Base-by-base conservation (phyloP, 2,888 invertebrate species). In the Microctonus aethiopoides region DNA sequence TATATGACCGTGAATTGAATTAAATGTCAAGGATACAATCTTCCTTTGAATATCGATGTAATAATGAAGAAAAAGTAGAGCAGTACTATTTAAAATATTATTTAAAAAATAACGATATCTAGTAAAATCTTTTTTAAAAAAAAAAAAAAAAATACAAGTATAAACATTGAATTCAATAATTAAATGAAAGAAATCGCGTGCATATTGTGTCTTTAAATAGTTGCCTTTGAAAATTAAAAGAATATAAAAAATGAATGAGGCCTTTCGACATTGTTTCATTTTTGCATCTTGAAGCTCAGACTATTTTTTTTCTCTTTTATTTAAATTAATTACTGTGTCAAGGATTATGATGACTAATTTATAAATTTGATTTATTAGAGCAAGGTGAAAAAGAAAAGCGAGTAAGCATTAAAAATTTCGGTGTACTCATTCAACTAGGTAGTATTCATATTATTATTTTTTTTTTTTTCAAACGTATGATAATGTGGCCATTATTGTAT, bases 161-260 rank as follows among this genome's bases (percentile, higher is more conserved):
- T 22, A n/a, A 39, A 61, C 13, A 39, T 20, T 24, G 24, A 39
- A 59, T 34, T 22, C 13, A 46, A 20, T 22, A 32, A 16, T 29
- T 29, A 29, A 46, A 24, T 11, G 7, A 6, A 26, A 41, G 32
- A 29, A 26, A 62, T 32, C 34, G 59, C 67, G 66, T 71, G 76
- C 73, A 73, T 77, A 80, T n/a, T 71, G 80, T 81, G 80, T 81
- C 81, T 81, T 82, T 74, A 72, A 79, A 79, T 80, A 80, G 79
- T 80, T 83, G 82, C 82, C 83, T 83, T 83, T 74, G 75, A 78
- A 78, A 67, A 52, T 32, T n/a, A 20, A 56, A 62, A 56, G 22
- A 13, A 34, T 20, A 67, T 20, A 59, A 7, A 29, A 11, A 59
- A 60, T 22, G 34, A 36, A 29, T 29, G 61, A 54, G 68, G 63